Percentiles rank a stretch among this genome's conserved stretches.
These are phyloP conservation scores for Geotrypetes seraphini DNA, from an alignment of 2,797 vertebrate species.

Conservation along the genomic window DNA sequence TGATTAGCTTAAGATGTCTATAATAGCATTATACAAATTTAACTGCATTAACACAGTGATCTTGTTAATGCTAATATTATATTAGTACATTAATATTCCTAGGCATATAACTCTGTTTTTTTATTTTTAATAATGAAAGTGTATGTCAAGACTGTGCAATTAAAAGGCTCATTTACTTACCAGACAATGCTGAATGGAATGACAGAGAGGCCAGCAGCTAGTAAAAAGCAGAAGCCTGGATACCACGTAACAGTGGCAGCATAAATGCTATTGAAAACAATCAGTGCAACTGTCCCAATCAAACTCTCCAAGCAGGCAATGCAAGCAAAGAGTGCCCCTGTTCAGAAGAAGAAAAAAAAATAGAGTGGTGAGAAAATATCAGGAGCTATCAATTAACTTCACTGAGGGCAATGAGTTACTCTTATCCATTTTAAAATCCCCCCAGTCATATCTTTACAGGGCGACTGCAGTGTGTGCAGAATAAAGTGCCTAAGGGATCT, in stretches of 20 bases:
- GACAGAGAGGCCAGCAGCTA: constrained; percentile 65
- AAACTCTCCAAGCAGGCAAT: constrained; percentile 78
- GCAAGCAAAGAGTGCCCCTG: constrained; percentile 85
- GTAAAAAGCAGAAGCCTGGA: constrained; percentile 76
- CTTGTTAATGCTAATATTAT: not conserved
- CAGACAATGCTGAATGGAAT: constrained; percentile 64
- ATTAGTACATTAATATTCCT: not conserved
- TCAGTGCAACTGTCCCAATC: constrained; percentile 37
- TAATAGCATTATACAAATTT: not conserved
- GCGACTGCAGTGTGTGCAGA: too few relatives aligned
- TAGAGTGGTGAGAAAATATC: not conserved
- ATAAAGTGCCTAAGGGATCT: too few relatives aligned
- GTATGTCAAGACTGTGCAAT: too few relatives aligned
- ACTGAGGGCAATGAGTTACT: not conserved
- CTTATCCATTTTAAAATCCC: too few relatives aligned
- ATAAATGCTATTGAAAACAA: constrained; percentile 72
- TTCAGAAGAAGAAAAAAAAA: constrained; percentile 8
- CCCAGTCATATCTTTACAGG: too few relatives aligned
- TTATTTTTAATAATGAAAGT: not conserved
- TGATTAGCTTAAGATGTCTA: not conserved
- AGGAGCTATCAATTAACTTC: not conserved
- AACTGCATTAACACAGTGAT: not conserved
- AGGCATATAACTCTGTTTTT: too few relatives aligned
- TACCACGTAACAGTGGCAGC: constrained; percentile 74
- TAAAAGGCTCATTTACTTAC: constrained; percentile 67